Base-by-base conservation (phyloP, 1,140 invertebrate genomes). In the Dryas iulia region DNA sequence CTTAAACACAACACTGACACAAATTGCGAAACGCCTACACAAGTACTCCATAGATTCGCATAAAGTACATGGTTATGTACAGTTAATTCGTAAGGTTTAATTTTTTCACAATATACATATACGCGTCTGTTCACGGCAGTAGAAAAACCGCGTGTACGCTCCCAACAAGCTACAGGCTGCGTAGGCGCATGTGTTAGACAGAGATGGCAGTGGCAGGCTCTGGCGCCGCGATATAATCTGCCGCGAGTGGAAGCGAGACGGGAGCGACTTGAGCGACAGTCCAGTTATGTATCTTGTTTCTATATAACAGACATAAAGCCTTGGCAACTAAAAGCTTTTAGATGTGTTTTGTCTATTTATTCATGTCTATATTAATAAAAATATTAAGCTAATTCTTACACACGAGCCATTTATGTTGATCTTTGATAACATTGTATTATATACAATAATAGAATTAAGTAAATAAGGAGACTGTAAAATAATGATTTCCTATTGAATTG, bases 271-370 rank as follows among this genome's bases (percentile, higher is more conserved):
- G 74, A 79, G 78, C 82, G 83, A 84, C 86, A 83, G 84, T 86
- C 83, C 83, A 85, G 86, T 87, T 85, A 84, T 79, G 80, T 86
- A 74, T 80, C 77, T 81, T 73, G 72, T 77, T 76, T 82, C 77
- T 76, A 83, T 84, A 81, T 84, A 76, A 83, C 76, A 72, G 71
- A 86, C 79, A 84, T 84, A 77, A 78, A 80, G 75, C 73, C 76
- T 82, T 80, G 73, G 73, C 73, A 28, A 63, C 69, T 72, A 80
- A 74, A 72, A 80, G 78, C 76, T 82, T 77, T 80, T 72, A 69
- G 71, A 72, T 65, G 57, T 64, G 61, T 21, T 72, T 62, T 63
- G 57, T 76, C 66, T 71, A 76, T 73, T 71, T 69, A 64, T 62
- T 69, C 57, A 61, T 58, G 56, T 62, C 3, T 1, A 47, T 47